Conservation (phyloP, 2,113 vertebrate genomes). For the Proteles cristata region DNA sequence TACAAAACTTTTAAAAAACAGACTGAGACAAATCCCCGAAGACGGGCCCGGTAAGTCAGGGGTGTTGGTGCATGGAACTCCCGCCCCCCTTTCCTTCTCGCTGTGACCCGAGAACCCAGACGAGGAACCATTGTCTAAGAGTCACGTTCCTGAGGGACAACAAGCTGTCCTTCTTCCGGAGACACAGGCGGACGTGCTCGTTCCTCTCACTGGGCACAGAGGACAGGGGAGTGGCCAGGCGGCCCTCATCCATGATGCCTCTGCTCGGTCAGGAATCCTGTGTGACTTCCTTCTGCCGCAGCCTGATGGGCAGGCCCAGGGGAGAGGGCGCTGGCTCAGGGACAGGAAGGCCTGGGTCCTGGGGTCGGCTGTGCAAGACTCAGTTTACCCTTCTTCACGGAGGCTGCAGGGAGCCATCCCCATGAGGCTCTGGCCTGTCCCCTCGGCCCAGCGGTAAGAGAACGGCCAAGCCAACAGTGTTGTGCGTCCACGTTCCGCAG, state of each 20-base stretch:
- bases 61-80: no score
- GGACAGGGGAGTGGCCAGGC: background rate
- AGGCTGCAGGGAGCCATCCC: background rate
- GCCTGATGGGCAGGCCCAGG: no score
- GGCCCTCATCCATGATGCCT: background rate
- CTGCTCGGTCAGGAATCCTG: background rate
- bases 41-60: background rate
- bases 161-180: background rate
- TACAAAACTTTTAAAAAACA: no score
- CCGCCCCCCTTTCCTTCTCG: background rate
- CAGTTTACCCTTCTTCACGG: accelerated
- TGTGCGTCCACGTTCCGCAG: background rate
- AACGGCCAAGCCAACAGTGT: accelerated
- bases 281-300: background rate
- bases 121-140: background rate
- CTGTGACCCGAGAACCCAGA: background rate
- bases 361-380: accelerated
- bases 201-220: accelerated
- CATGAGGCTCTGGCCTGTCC: accelerated
- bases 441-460: background rate
- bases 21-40: background rate
- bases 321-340: background rate
- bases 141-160: background rate
- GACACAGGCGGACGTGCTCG: accelerated
- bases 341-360: background rate